Conservation (phyloP, 2,888 invertebrate genomes). For the Metellina segmentata region DNA sequence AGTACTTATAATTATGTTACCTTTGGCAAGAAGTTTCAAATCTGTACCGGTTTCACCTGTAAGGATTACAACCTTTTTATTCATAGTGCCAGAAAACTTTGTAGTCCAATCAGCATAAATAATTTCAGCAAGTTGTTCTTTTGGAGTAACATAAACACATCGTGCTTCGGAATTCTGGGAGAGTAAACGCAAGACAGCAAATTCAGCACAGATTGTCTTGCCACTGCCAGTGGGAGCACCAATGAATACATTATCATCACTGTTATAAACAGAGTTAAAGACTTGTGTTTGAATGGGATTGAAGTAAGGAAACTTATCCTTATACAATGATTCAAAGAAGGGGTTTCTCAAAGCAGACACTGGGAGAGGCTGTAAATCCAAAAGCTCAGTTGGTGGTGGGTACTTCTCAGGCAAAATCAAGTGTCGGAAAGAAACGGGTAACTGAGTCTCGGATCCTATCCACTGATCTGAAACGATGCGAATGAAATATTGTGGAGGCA, state of each 20-base stretch:
- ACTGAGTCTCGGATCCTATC: slow-evolving; percentile 92
- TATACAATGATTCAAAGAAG: slow-evolving; percentile 90
- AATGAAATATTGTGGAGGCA: slow-evolving; percentile 98
- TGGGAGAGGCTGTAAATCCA: slow-evolving; percentile 97
- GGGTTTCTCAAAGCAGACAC: slow-evolving; percentile 90
- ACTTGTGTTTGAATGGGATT: slow-evolving; percentile 99
- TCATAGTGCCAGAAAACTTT: slow-evolving; percentile 88
- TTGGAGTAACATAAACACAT: slow-evolving; percentile 96
- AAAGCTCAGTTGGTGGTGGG: slow-evolving; percentile 96
- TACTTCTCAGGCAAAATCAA: slow-evolving; percentile 98
- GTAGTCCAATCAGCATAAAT: slow-evolving; percentile 95
- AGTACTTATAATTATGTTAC: slow-evolving; percentile 96
- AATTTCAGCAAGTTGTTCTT: slow-evolving; percentile 92
- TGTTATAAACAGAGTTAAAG: slow-evolving; percentile 98
- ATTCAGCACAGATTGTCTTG: slow-evolving; percentile 97
- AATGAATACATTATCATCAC: slow-evolving; percentile 98
- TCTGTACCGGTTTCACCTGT: slow-evolving; percentile 99
- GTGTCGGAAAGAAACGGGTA: slow-evolving; percentile 98
- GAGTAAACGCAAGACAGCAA: slow-evolving; percentile 94
- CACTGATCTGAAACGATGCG: slow-evolving; percentile 84
- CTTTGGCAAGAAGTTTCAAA: slow-evolving; percentile 88
- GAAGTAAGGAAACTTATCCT: slow-evolving; percentile 93
- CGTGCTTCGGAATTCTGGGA: slow-evolving; percentile 86
- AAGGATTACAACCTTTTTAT: slow-evolving; percentile 90
- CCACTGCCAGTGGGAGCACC: slow-evolving; percentile 93